Percentiles rank a stretch among this genome's conserved stretches.
phyloP scores from a whole-genome alignment of 2,797 vertebrate genomes.

The Coranthus polyacanthus region DNA sequence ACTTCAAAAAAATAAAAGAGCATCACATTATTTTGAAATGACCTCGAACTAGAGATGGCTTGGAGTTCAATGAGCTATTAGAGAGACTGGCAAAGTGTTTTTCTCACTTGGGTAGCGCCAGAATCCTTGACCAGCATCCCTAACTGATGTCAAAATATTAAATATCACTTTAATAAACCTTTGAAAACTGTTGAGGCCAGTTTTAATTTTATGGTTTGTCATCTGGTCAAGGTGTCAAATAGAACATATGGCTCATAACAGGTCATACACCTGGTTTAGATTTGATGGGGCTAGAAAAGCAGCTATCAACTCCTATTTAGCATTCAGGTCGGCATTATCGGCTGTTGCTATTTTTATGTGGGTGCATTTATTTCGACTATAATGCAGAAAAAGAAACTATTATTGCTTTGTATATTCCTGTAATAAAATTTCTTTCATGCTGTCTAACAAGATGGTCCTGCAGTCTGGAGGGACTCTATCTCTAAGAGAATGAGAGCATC shows the following conservation, averaged over 20 bases:
- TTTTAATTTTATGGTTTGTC: constrained; percentile 4
- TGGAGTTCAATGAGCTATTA: no score
- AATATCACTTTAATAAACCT: no score
- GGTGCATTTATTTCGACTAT: not conserved
- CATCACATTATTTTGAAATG: no score
- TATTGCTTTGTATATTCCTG: not conserved
- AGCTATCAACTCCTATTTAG: not conserved
- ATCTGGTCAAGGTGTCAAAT: not conserved
- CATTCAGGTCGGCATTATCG: not conserved
- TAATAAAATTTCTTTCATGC: not conserved
- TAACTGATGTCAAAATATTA: no score
- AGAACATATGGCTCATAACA: not conserved
- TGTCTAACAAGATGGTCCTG: not conserved
- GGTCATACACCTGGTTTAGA: constrained; percentile 2
- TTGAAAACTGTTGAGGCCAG: no score
- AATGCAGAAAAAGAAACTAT: not conserved
- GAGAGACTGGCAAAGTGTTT: no score
- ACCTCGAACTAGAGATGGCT: no score
- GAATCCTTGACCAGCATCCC: no score
- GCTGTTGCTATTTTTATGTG: not conserved
- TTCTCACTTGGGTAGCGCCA: no score
- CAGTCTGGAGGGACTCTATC: not conserved
- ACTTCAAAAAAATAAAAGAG: no score
- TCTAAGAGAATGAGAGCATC: not conserved
- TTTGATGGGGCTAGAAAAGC: not conserved